Evolutionary conservation across 2,797 vertebrate species (phyloP), one percentile per base, ranked within the genome.

Genomic region (Remorina albescens): DNA sequence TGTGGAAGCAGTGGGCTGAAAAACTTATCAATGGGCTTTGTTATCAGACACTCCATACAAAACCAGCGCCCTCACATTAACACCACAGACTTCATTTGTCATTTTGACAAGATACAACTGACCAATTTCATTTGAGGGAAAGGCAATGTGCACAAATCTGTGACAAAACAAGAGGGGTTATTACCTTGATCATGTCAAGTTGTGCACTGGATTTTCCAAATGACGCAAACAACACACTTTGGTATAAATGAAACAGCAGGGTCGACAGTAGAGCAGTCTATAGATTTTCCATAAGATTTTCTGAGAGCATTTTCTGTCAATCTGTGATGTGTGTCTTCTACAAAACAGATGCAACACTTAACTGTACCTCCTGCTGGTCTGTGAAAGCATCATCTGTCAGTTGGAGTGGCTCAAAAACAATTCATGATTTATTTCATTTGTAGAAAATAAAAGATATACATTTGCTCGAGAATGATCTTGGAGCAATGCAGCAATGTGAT

Each of bases 221-320:
- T 78, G 71, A 81, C 65, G 70, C 39, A 18, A 34, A 25, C 5
- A 1, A 12, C 11, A 51, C 16, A 30, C 58, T 79, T 76, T 39
- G 66, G 59, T 56, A 11, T 60, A 62, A 59, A 54, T n/a, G 46
- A 50, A 15, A 16, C 15, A 50, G 50, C 11, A 1, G 15, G 28
- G 61, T 25, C 50, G 25, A 72, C 73, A 46, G 62, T 49, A 36
- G 5, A 1, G 4, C 58, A 64, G 72, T 85, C 76, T 80, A 86
- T 84, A 21, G 88, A 88, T 86, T 67, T 83, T 71, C 39, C 60
- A 8, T 53, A 64, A 57, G n/a, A n/a, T n/a, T n/a, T n/a, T n/a
- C n/a, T n/a, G n/a, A n/a, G n/a, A n/a, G n/a, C n/a, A n/a, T 55
- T 39, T 16, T 42, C 19, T 30, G 37, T 51, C 59, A 57, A 47